Evolutionary conservation across 2,888 invertebrate genomes (phyloP).

Genomic region (Myopa tessellatipennis): DNA sequence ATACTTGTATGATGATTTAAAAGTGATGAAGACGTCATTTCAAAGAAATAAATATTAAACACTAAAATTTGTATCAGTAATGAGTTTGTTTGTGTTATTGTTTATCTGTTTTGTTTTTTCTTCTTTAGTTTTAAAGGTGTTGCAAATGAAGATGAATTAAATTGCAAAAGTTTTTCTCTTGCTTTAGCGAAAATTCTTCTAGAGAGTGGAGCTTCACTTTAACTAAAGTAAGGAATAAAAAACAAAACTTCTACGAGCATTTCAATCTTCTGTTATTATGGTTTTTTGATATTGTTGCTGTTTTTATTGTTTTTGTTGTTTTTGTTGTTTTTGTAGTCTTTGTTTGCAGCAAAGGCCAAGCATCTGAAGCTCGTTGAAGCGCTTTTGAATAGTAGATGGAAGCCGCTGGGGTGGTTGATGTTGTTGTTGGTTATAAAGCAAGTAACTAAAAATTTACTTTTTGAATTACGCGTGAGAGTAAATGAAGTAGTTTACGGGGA

Average conservation of each 20-base stretch:
- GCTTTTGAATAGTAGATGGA: not conserved
- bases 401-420: not conserved
- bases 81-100: too few species aligned
- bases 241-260: too few species aligned
- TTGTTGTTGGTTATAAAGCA: constrained; percentile 14
- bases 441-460: constrained; percentile 37
- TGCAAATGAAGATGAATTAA: constrained; percentile 32
- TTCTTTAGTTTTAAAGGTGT: constrained; percentile 9
- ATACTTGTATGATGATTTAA: too few species aligned
- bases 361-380: too few species aligned
- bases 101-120: not conserved
- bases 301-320: not conserved
- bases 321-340: not conserved
- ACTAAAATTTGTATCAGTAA: not conserved
- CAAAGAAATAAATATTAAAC: not conserved
- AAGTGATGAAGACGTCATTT: too few species aligned
- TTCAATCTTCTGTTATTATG: too few species aligned
- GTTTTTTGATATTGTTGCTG: too few species aligned
- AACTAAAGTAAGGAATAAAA: too few species aligned
- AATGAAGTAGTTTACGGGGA: constrained; percentile 35
- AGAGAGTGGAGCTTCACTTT: not conserved
- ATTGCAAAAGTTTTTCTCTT: constrained; percentile 9
- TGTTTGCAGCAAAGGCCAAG: not conserved
- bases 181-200: not conserved
- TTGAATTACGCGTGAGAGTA: constrained; percentile 30